A percentile compares a stretch with the other conserved stretches of the same genome.
These are phyloP conservation scores for Drosophila fungiperda DNA, from an alignment of 2,888 invertebrate species.

Conservation along the genomic window DNA sequence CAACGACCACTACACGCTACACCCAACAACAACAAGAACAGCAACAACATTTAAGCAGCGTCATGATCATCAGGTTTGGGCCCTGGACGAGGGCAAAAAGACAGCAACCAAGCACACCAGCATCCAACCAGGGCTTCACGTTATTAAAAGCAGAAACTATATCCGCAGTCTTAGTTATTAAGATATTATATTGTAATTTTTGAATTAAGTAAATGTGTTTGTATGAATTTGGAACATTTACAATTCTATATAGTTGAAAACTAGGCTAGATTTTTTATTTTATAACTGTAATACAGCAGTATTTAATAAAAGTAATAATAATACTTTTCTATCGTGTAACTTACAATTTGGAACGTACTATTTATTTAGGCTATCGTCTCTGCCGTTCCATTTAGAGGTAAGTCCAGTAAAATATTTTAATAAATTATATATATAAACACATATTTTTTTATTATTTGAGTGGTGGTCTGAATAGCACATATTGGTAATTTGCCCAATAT, in stretches of 20 bases:
- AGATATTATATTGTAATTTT: neutral
- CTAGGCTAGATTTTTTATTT: neutral
- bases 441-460: neutral
- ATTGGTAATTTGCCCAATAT: neutral
- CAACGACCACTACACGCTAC: conserved; percentile 48
- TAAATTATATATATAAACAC: neutral
- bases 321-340: neutral
- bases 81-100: conserved; percentile 48
- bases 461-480: neutral
- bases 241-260: neutral
- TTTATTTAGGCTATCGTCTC: neutral
- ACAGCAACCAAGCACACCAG: conserved; percentile 39
- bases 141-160: neutral
- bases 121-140: conserved; percentile 38
- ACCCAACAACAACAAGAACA: conserved; percentile 55
- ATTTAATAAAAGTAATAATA: neutral
- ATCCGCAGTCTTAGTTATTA: neutral
- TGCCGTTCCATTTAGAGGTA: neutral
- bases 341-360: neutral
- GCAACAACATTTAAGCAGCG: conserved; percentile 49
- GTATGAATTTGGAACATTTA: neutral
- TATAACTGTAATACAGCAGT: neutral
- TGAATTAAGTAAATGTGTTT: neutral
- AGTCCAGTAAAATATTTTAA: neutral
- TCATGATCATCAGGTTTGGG: conserved; percentile 53